Evolutionary conservation across 2,888 invertebrate species (phyloP).

Genomic region (Yponomeuta cagnagella): DNA sequence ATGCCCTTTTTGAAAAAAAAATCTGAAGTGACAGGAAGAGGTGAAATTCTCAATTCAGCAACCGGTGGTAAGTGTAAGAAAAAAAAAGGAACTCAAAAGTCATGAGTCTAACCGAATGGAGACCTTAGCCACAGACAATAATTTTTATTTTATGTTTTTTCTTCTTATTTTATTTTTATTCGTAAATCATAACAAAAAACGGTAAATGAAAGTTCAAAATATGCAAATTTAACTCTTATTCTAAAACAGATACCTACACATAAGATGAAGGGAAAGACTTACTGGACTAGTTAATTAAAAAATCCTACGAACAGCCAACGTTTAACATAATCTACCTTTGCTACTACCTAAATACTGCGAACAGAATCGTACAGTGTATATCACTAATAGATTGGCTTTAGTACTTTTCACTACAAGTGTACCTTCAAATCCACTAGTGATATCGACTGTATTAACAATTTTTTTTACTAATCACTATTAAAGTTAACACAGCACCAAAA

Average conservation of each 20-base stretch:
- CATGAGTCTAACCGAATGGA: too few relatives aligned
- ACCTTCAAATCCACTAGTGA: neutral
- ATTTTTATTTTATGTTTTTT: too few relatives aligned
- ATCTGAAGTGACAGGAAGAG: too few relatives aligned
- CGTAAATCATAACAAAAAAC: too few relatives aligned
- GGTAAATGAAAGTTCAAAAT: too few relatives aligned
- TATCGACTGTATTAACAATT: neutral
- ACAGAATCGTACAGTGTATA: neutral
- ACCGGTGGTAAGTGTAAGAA: too few relatives aligned
- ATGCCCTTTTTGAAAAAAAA: too few relatives aligned
- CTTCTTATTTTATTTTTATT: too few relatives aligned
- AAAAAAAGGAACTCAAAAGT: too few relatives aligned
- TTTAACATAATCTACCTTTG: neutral
- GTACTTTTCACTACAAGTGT: too few relatives aligned
- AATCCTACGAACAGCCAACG: conserved; percentile 1
- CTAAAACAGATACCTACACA: neutral
- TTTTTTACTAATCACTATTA: neutral
- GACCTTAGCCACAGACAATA: too few relatives aligned
- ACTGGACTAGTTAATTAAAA: neutral
- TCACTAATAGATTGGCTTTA: neutral
- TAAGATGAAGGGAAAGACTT: neutral
- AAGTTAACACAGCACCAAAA: neutral
- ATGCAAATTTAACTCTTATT: neutral
- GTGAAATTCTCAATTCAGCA: too few relatives aligned
- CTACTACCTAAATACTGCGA: neutral